phyloP scores from a whole-genome alignment of 2,797 vertebrate genomes.

The Pipistrellus nathusii region DNA sequence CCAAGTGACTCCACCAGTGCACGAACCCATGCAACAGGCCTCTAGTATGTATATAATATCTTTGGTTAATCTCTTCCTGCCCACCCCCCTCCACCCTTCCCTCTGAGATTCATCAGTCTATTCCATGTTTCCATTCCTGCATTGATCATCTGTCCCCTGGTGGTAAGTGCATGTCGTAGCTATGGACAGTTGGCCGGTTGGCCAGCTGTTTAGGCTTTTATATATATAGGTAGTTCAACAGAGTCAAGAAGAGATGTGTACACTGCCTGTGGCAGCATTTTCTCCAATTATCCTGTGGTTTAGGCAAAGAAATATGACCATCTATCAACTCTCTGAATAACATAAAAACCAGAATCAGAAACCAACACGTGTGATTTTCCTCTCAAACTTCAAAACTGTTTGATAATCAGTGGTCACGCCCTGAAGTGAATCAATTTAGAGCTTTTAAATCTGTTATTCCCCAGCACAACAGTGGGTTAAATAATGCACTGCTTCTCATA shows the following conservation, averaged over 20 bases:
- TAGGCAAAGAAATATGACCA: background rate
- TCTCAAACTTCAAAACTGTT: background rate
- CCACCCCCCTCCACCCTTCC: no score
- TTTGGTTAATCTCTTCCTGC: no score
- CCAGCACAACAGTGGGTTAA: background rate
- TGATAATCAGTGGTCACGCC: background rate
- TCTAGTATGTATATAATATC: no score
- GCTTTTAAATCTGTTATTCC: background rate
- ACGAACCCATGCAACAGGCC: accelerated
- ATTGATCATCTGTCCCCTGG: no score
- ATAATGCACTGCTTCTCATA: background rate
- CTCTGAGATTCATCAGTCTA: no score
- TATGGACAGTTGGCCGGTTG: no score
- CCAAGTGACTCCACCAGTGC: no score
- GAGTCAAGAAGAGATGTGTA: background rate
- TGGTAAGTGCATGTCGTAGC: no score
- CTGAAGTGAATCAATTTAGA: background rate
- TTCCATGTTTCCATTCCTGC: no score
- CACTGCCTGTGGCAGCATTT: background rate
- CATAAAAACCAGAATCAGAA: background rate
- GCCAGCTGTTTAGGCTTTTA: no score
- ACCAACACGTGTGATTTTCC: background rate
- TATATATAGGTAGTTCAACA: background rate
- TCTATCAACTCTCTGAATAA: background rate
- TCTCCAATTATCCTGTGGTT: background rate